These are phyloP conservation scores for Chiloscyllium punctatum DNA, from an alignment of 2,797 vertebrate genomes.

Conservation along the genomic window DNA sequence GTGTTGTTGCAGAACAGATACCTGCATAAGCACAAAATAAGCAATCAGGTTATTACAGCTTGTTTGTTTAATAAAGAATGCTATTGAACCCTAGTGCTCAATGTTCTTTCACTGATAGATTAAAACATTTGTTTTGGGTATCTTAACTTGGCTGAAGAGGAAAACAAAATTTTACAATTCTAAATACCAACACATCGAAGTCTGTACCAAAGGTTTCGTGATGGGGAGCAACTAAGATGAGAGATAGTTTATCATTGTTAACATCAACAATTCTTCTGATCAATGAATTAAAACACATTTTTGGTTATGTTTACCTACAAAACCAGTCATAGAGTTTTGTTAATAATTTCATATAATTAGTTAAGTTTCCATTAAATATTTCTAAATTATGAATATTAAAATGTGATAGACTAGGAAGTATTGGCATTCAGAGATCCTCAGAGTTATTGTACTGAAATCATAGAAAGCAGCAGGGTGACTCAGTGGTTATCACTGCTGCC, in stretches of 20 bases:
- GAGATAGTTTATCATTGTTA: background rate
- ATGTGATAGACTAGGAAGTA: too few relatives aligned
- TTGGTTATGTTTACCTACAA: background rate
- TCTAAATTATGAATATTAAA: background rate
- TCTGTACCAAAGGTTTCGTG: background rate
- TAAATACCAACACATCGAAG: background rate
- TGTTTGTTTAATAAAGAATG: background rate
- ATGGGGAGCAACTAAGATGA: background rate
- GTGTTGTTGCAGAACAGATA: constrained; percentile 89
- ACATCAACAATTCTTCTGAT: background rate
- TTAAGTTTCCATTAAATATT: background rate
- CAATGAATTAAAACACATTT: background rate
- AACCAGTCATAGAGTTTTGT: background rate
- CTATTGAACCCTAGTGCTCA: background rate
- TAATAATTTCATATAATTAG: background rate
- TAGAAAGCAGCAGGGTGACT: too few relatives aligned
- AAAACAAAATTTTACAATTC: background rate
- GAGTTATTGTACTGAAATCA: too few relatives aligned
- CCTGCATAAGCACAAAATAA: constrained; percentile 54
- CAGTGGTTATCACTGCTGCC: too few relatives aligned
- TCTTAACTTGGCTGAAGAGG: background rate
- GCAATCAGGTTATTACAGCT: background rate
- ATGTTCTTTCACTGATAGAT: background rate
- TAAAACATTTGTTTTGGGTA: background rate
- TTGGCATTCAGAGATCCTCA: too few relatives aligned